Conservation (phyloP, 2,113 vertebrate genomes). For the Procapra przewalskii region DNA sequence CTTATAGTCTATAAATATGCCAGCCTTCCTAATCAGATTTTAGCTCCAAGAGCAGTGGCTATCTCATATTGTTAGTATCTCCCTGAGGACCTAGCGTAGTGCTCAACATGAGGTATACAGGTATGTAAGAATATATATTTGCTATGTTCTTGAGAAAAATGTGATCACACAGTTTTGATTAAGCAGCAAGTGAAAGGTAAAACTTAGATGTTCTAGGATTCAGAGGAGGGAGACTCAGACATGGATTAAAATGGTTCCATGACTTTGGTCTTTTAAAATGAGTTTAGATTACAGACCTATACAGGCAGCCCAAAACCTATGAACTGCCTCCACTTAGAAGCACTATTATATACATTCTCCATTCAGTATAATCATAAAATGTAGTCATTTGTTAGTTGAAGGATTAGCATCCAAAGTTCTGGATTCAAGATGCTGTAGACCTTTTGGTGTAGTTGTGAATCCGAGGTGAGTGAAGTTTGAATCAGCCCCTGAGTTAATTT, state of each 20-base stretch:
- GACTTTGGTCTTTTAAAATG: conserved; percentile 24
- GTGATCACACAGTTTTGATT: background rate
- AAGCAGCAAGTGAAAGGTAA: conserved; percentile 1
- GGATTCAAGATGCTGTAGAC: background rate
- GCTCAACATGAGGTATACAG: background rate
- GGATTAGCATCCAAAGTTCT: background rate
- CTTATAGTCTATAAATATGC: background rate
- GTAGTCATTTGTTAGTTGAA: background rate
- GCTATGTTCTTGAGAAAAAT: background rate
- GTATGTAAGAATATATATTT: background rate
- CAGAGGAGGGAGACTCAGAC: background rate
- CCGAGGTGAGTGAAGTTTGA: background rate
- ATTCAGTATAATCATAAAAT: background rate
- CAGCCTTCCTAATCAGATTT: background rate
- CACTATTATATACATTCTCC: background rate
- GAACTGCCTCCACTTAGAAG: background rate
- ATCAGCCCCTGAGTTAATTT: background rate
- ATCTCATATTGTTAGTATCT: background rate
- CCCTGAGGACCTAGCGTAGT: background rate
- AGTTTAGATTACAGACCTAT: background rate
- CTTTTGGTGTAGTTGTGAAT: background rate
- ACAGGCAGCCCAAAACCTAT: background rate
- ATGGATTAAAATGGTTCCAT: background rate
- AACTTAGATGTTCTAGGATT: background rate
- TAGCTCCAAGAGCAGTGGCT: background rate